These are phyloP conservation scores for Danaus chrysippus DNA, from an alignment of 2,888 invertebrate species.

Conservation along the genomic window DNA sequence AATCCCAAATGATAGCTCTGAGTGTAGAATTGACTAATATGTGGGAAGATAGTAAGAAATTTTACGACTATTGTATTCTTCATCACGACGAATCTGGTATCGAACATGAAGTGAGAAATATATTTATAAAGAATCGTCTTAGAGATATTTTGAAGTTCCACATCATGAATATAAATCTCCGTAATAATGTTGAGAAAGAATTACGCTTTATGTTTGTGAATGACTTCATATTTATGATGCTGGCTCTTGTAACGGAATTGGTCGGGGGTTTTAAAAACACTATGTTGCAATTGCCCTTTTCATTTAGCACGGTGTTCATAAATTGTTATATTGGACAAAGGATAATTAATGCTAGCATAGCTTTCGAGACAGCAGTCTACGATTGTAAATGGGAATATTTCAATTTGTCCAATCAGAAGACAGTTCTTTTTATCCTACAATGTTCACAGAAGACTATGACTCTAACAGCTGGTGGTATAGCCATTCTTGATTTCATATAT, in stretches of 20 bases:
- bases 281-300: slow-evolving; percentile 47
- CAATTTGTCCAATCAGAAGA: slow-evolving; percentile 47
- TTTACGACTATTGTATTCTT: background rate
- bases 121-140: slow-evolving; percentile 38
- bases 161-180: slow-evolving; percentile 38
- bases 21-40: slow-evolving; percentile 40
- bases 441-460: slow-evolving; percentile 34
- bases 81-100: slow-evolving; percentile 3
- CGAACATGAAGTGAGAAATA: slow-evolving; percentile 39
- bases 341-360: slow-evolving; percentile 48
- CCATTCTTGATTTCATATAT: slow-evolving; percentile 44
- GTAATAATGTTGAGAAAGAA: no score
- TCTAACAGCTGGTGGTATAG: slow-evolving; percentile 54
- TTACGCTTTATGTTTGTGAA: no score
- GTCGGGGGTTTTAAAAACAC: slow-evolving; percentile 55
- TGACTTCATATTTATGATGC: no score
- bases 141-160: no score
- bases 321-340: slow-evolving; percentile 56
- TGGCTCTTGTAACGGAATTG: slow-evolving; percentile 48
- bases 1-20: slow-evolving; percentile 51
- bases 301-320: slow-evolving; percentile 48
- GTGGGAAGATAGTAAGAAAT: no score
- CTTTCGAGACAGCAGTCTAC: slow-evolving; percentile 51
- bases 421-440: slow-evolving; percentile 43
- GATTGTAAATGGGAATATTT: slow-evolving; percentile 60